A percentile compares a stretch with the other conserved stretches of the same genome.
These are phyloP conservation scores for Archaeoteleia sp. DNA, from an alignment of 2,888 invertebrate genomes.

Conservation along the genomic window DNA sequence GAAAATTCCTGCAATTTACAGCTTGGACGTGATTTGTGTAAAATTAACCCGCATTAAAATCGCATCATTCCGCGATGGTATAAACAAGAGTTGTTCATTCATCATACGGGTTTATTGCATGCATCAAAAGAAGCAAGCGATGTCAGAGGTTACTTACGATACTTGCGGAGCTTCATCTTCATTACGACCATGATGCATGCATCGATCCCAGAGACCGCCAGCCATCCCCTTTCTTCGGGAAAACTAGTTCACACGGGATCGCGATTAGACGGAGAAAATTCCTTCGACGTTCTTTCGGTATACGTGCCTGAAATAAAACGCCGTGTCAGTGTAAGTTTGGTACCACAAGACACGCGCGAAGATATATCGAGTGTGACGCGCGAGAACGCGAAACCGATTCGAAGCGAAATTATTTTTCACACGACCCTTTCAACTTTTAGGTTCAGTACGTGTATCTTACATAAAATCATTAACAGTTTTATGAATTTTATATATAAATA, in stretches of 20 bases:
- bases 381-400: slow-evolving; percentile 50
- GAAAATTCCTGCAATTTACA: not conserved
- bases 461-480: no score
- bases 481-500: no score
- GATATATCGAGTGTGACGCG: slow-evolving; percentile 51
- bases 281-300: slow-evolving; percentile 51
- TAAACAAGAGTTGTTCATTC: slow-evolving; percentile 24
- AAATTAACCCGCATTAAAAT: not conserved
- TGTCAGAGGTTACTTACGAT: slow-evolving; percentile 25
- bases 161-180: slow-evolving; percentile 40
- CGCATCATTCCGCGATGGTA: not conserved
- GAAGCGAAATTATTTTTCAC: slow-evolving; percentile 41
- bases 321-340: slow-evolving; percentile 52
- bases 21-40: not conserved
- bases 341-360: slow-evolving; percentile 50
- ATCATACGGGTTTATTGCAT: slow-evolving; percentile 32
- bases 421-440: slow-evolving; percentile 20
- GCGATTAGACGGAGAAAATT: slow-evolving; percentile 55
- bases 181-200: slow-evolving; percentile 48
- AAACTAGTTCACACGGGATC: slow-evolving; percentile 53
- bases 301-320: slow-evolving; percentile 56
- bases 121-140: slow-evolving; percentile 33
- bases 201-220: slow-evolving; percentile 49
- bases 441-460: no score
- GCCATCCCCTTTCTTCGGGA: slow-evolving; percentile 36